Percentiles rank a stretch among this genome's conserved stretches.
These are phyloP conservation scores for Athene cunicularia DNA, from an alignment of 2,113 vertebrate species.

Conservation along the genomic window DNA sequence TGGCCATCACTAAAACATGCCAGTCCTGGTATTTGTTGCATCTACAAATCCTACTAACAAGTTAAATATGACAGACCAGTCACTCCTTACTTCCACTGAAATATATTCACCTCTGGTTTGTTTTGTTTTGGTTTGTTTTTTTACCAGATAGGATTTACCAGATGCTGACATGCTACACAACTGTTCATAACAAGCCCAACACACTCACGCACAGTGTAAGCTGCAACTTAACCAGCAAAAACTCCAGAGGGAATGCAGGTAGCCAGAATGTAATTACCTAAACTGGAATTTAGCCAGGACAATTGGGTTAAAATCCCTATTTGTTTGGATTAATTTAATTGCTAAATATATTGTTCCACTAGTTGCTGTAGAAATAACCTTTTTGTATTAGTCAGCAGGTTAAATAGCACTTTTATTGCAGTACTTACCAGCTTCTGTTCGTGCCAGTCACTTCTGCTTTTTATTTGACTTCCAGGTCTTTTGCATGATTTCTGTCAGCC, in stretches of 20 bases:
- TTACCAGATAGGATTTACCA: not conserved
- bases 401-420: conserved; percentile 31
- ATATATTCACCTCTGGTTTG: not conserved
- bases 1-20: not conserved
- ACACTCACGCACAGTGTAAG: fast-evolving
- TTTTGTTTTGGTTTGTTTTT: not conserved
- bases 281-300: conserved; percentile 46
- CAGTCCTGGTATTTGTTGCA: not conserved
- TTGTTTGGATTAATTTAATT: conserved; percentile 66
- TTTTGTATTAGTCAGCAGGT: conserved; percentile 35
- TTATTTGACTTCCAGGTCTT: not conserved
- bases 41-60: not conserved
- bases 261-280: conserved; percentile 38
- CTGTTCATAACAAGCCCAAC: not conserved
- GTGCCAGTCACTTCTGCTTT: not conserved
- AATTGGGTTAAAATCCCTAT: conserved; percentile 35
- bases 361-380: conserved; percentile 23
- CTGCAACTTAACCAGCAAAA: not conserved
- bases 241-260: conserved; percentile 4
- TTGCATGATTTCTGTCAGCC: not conserved
- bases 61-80: not conserved
- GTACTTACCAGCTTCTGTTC: not conserved
- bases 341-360: conserved; percentile 56
- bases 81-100: not conserved
- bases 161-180: not conserved